These are phyloP conservation scores for Brachionus paranguensis DNA, from an alignment of 1,140 invertebrate genomes.

Conservation along the genomic window DNA sequence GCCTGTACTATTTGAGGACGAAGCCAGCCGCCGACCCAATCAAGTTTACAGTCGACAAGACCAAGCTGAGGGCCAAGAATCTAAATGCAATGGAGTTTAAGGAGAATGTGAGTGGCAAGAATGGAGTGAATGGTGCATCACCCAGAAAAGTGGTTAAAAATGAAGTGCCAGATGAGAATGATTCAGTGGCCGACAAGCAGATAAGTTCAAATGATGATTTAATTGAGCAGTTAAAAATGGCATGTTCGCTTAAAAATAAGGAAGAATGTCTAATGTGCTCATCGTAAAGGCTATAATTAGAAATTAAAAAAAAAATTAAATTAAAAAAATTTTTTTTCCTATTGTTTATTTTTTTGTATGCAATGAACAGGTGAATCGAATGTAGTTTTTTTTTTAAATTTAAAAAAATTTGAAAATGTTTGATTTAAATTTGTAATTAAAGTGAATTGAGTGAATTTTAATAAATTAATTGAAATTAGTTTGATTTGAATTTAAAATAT, in stretches of 20 bases:
- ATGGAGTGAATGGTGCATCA: constrained; percentile 9
- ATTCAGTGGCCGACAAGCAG: background rate
- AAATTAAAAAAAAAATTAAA: background rate
- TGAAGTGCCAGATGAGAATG: background rate
- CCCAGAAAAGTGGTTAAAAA: constrained; percentile 8
- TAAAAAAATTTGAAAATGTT: background rate
- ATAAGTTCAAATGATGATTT: constrained; percentile 28
- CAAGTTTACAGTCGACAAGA: constrained; percentile 94
- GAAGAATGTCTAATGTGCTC: constrained; percentile 74
- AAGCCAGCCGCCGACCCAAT: constrained; percentile 92
- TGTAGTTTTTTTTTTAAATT: background rate
- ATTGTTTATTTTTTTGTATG: too few species aligned
- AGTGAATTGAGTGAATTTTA: background rate
- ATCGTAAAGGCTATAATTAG: background rate
- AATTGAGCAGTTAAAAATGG: constrained; percentile 65
- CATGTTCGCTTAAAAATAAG: constrained; percentile 80
- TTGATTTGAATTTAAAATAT: too few species aligned
- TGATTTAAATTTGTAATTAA: background rate
- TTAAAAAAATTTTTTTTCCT: background rate
- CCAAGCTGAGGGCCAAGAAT: background rate
- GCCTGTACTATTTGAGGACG: constrained; percentile 96
- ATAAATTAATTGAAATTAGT: background rate
- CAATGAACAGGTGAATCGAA: background rate
- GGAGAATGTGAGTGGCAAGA: constrained; percentile 41
- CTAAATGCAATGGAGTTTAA: constrained; percentile 35